phyloP scores from a whole-genome alignment of 1,140 invertebrate genomes.

The Ceratosolen fusciceps region DNA sequence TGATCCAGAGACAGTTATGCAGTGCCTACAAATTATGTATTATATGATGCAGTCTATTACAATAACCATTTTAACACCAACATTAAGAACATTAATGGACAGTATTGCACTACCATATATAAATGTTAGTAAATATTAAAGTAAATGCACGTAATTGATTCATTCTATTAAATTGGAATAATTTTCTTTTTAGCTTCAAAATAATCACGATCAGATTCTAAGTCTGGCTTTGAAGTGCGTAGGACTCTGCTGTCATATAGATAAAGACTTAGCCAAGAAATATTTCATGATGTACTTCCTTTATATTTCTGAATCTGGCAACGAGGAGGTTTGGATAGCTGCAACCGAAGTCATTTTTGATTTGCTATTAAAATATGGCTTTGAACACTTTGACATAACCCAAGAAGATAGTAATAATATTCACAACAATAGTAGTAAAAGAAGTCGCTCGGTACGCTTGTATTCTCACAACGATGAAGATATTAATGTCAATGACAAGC shows the following conservation, averaged over 20 bases:
- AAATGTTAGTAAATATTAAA: conserved; percentile 55
- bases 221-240: conserved; percentile 61
- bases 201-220: conserved; percentile 52
- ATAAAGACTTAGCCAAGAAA: conserved; percentile 66
- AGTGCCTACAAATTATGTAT: conserved; percentile 67
- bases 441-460: conserved; percentile 55
- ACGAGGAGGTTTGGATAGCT: conserved; percentile 59
- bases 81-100: conserved; percentile 63
- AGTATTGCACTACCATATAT: conserved; percentile 59
- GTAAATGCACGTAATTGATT: conserved; percentile 21
- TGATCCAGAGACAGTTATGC: conserved; percentile 66
- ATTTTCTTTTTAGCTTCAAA: conserved; percentile 57
- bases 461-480: conserved; percentile 55
- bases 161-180: conserved; percentile 12
- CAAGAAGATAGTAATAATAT: conserved; percentile 47
- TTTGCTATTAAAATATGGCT: conserved; percentile 64
- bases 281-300: conserved; percentile 63
- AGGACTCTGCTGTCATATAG: conserved; percentile 63
- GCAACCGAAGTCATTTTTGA: conserved; percentile 66
- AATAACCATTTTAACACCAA: conserved; percentile 62
- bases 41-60: conserved; percentile 60
- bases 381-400: conserved; percentile 64
- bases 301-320: conserved; percentile 59
- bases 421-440: conserved; percentile 49
- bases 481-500: conserved; percentile 40